Evolutionary conservation across 2,113 vertebrate genomes (phyloP), one percentile per base, ranked within the genome.

Genomic region (Circaetus cinerascens): DNA sequence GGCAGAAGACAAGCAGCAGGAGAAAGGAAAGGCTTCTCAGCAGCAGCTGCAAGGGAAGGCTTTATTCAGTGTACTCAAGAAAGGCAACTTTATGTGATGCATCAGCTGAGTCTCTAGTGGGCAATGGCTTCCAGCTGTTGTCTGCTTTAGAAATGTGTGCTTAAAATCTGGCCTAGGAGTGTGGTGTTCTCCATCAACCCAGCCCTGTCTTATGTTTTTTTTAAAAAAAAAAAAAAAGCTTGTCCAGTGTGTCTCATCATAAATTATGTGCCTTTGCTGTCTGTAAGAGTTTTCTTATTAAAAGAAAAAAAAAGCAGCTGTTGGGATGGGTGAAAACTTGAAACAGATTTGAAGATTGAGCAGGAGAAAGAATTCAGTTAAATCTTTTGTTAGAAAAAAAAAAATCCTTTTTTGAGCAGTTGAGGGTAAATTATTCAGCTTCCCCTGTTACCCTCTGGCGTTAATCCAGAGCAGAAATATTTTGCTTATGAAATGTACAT

Each of bases 381-480:
- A 89, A 59, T 75, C 32, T 88, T 88, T 55, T 62, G 41, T 60
- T 80, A 57, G 30, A 59, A 78, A 45, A 63, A 67, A 85, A 51
- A 59, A 63, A 48, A 22, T 6, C 3, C 1, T 50, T 77, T 92
- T 88, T 50, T 82, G 34, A 66, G 81, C 40, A 68, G 46, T 34
- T 50, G 57, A 85, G 40, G 29, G 41, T 78, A 73, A 71, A 56
- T 82, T 88, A 72, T 57, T 87, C 40, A 62, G 5, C 29, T 88
- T 82, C 32, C 12, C 9, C 45, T 0, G 0, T 88, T 71, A 48
- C 25, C 55, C 40, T 83, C 15, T 1, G 8, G 17, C 4, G 0
- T 92, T 90, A 92, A 78, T 80, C 18, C 41, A 86, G 50, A 67
- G 41, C 18, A 77, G 71, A 86, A 93, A 29, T 92, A 88, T 69